Evolutionary conservation across 2,888 invertebrate genomes (phyloP).

Genomic region (Danaus chrysippus): DNA sequence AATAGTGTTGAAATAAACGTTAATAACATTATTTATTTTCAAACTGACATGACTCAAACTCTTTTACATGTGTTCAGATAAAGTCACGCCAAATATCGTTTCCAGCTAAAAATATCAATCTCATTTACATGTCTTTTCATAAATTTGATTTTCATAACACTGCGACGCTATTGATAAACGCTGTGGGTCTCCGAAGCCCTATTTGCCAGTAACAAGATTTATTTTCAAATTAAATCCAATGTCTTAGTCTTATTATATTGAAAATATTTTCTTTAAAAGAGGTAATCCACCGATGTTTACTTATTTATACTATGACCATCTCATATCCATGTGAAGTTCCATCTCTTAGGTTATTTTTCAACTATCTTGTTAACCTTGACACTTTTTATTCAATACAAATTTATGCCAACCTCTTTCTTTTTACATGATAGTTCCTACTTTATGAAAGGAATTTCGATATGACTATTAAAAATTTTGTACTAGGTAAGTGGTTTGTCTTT

Average conservation of each 20-base stretch:
- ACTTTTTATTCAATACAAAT: slow-evolving; percentile 10
- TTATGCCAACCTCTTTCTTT: too few relatives aligned
- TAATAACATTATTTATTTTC: neutral
- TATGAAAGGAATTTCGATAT: too few relatives aligned
- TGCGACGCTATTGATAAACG: slow-evolving; percentile 5
- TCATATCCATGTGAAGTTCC: slow-evolving; percentile 51
- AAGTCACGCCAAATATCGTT: neutral
- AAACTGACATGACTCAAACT: neutral
- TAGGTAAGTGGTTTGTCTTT: too few relatives aligned
- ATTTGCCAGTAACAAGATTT: slow-evolving; percentile 22
- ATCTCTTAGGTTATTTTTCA: slow-evolving; percentile 56
- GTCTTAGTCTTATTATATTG: slow-evolving; percentile 36
- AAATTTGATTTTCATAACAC: slow-evolving; percentile 7
- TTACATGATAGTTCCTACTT: too few relatives aligned
- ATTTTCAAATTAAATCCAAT: slow-evolving; percentile 28
- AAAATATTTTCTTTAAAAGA: slow-evolving; percentile 46
- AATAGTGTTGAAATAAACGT: too few relatives aligned
- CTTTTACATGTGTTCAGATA: neutral
- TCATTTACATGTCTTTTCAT: slow-evolving; percentile 4
- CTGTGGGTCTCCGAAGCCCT: slow-evolving; percentile 4
- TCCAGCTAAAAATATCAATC: neutral
- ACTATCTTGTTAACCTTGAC: slow-evolving; percentile 48
- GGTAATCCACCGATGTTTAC: slow-evolving; percentile 49
- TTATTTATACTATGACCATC: slow-evolving; percentile 55
- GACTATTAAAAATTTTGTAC: too few relatives aligned